phyloP scores from a whole-genome alignment of 2,797 vertebrate genomes.

The Scyliorhinus canicula region DNA sequence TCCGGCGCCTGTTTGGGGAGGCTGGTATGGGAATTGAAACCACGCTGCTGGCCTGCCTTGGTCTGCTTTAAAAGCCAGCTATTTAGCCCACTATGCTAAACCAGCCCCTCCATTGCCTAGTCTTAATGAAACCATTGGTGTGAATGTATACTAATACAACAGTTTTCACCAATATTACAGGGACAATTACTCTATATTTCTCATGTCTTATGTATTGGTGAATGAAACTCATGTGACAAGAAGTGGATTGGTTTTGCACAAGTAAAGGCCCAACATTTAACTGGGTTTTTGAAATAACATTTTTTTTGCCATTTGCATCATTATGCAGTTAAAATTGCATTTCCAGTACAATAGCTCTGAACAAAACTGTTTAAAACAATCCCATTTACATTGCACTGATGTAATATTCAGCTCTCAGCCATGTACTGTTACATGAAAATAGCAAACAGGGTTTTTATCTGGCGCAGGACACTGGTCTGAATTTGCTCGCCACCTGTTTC shows the following conservation, averaged over 20 bases:
- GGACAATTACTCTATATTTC: neutral
- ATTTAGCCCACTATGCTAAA: no score
- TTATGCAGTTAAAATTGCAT: neutral
- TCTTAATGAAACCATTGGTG: no score
- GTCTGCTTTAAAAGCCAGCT: no score
- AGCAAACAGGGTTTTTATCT: neutral
- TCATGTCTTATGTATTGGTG: neutral
- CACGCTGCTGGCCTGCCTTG: no score
- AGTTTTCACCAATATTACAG: neutral
- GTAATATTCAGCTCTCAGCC: neutral
- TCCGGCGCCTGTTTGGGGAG: no score
- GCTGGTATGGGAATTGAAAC: no score
- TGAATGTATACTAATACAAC: no score
- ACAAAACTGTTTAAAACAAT: neutral
- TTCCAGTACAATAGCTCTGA: neutral
- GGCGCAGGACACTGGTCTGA: neutral
- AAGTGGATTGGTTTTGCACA: neutral
- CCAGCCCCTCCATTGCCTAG: no score
- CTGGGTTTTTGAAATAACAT: neutral
- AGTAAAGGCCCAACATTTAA: neutral
- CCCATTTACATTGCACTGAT: neutral
- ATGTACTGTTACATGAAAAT: neutral
- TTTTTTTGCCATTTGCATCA: neutral
- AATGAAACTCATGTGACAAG: neutral
- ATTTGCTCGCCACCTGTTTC: neutral